Evolutionary conservation across 2,797 vertebrate species (phyloP).

Genomic region (Furcifer pardalis): DNA sequence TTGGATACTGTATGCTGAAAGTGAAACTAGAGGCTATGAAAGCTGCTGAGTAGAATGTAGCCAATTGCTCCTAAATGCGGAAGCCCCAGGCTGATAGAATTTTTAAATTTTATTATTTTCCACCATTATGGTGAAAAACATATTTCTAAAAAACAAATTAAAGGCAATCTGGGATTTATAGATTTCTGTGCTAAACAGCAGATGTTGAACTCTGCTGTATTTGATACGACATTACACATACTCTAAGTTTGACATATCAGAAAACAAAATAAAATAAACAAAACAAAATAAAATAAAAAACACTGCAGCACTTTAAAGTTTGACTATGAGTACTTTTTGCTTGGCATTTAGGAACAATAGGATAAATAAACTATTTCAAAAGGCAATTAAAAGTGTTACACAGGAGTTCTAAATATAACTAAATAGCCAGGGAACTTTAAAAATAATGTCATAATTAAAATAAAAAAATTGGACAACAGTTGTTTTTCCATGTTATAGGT

Average conservation of each 20-base stretch:
- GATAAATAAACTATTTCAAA: background rate
- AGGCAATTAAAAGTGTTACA: constrained; percentile 28
- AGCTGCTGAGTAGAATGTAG: background rate
- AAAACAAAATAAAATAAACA: no score
- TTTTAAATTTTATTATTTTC: no score
- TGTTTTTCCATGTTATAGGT: no score
- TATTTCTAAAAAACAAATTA: no score
- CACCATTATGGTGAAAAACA: no score
- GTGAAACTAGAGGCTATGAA: background rate
- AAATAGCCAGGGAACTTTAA: constrained; percentile 16
- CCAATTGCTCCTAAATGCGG: no score
- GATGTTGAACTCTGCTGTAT: background rate
- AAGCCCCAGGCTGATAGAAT: no score
- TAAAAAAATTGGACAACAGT: constrained; percentile 20
- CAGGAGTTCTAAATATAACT: constrained; percentile 49
- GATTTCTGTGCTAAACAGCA: background rate
- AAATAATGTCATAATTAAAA: constrained; percentile 24
- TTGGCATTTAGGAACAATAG: background rate
- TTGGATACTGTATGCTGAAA: no score
- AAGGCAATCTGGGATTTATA: no score
- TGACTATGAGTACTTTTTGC: background rate
- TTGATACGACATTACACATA: background rate
- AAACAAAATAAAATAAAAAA: no score
- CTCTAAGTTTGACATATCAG: background rate
- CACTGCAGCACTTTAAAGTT: no score